Conservation (phyloP, 2,113 vertebrate species). For the Pleuronectes platessa region DNA sequence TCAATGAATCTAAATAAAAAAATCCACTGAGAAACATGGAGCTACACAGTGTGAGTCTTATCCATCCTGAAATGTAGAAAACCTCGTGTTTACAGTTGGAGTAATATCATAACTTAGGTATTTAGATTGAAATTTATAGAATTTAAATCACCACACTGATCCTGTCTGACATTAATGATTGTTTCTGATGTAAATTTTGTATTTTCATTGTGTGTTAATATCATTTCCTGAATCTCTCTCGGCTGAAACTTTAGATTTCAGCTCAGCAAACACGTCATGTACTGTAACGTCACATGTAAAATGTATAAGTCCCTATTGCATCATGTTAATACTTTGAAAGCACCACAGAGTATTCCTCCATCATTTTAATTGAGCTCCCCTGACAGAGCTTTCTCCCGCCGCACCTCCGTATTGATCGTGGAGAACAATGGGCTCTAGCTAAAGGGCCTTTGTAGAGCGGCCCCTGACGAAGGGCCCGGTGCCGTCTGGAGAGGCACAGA, state of each 20-base stretch:
- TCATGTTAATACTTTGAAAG: not conserved
- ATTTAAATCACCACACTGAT: no score
- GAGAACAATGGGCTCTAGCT: constrained; percentile 49
- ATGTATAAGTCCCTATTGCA: not conserved
- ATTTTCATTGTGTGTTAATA: not conserved
- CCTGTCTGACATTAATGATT: no score
- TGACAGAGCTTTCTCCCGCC: not conserved
- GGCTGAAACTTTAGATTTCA: constrained; percentile 4
- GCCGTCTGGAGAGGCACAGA: constrained; percentile 25
- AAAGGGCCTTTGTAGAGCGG: constrained; percentile 49
- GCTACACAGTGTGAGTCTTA: no score
- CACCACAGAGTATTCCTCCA: not conserved
- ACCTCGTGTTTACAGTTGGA: no score
- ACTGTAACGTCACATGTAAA: not conserved
- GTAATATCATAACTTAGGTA: no score
- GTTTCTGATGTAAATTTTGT: no score
- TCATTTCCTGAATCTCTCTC: not conserved
- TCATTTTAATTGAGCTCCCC: constrained; percentile 42
- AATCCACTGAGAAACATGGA: no score
- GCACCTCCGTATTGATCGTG: constrained; percentile 47
- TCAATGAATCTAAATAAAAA: no score
- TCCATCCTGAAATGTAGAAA: no score
- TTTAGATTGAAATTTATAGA: rapidly evolving
- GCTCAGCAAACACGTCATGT: no score
- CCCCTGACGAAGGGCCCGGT: constrained; percentile 4